Percentiles rank a stretch among this genome's conserved stretches.
phyloP scores from a whole-genome alignment of 1,140 invertebrate species.

The Limonius californicus region DNA sequence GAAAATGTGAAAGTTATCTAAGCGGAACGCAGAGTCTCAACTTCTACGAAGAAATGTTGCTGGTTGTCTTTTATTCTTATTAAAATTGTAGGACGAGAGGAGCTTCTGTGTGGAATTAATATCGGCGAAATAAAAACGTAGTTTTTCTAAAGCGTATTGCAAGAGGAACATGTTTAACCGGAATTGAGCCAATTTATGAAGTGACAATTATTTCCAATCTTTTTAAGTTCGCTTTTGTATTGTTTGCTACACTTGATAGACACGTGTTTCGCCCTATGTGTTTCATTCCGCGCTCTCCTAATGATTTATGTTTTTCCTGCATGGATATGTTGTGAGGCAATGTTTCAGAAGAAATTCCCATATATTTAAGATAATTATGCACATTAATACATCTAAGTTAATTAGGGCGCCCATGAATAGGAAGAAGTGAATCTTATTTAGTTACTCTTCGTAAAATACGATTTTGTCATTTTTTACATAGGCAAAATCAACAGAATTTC shows the following conservation, averaged over 20 bases:
- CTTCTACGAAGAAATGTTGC: background rate
- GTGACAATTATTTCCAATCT: constrained; percentile 39
- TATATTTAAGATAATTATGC: too few species aligned
- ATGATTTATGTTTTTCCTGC: too few species aligned
- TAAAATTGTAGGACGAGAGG: background rate
- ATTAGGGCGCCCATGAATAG: too few species aligned
- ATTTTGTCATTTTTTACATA: too few species aligned
- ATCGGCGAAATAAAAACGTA: constrained; percentile 4
- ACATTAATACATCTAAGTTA: too few species aligned
- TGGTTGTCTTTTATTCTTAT: background rate
- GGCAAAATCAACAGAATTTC: too few species aligned
- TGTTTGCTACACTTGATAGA: constrained; percentile 18
- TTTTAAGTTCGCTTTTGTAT: constrained; percentile 26
- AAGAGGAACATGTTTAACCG: constrained; percentile 36
- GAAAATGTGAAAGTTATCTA: constrained; percentile 9
- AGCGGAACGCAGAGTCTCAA: background rate
- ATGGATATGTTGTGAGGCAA: too few species aligned
- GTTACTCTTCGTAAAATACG: too few species aligned
- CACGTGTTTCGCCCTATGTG: too few species aligned
- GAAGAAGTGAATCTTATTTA: too few species aligned
- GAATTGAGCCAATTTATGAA: constrained; percentile 41
- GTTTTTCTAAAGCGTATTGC: background rate
- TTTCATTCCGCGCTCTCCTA: too few species aligned
- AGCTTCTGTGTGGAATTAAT: background rate
- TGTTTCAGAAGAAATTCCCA: too few species aligned